Conservation (phyloP, 2,113 vertebrate species). For the Perccottus glenii region DNA sequence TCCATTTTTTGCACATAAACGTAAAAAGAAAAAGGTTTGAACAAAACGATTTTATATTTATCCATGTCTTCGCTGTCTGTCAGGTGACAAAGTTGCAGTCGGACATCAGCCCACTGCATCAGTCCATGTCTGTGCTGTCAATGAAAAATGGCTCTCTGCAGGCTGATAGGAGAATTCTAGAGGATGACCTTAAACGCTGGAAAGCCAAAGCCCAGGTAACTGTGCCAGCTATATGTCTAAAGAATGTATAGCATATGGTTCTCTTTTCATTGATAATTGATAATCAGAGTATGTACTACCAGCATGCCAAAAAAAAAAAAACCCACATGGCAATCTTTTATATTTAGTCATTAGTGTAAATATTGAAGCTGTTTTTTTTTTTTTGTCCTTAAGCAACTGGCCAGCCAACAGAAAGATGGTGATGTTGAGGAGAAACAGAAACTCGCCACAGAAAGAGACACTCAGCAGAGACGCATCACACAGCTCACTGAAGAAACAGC, state of each 20-base stretch:
- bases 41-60: neutral
- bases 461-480: constrained; percentile 87
- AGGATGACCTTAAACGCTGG: constrained; percentile 94
- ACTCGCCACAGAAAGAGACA: constrained; percentile 86
- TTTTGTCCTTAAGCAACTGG: constrained; percentile 81
- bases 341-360: neutral
- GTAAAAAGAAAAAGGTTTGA: no score
- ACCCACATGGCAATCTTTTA: neutral
- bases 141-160: constrained; percentile 94
- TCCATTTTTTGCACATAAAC: neutral
- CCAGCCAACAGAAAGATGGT: constrained; percentile 92
- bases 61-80: neutral
- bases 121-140: constrained; percentile 88
- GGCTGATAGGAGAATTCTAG: constrained; percentile 93
- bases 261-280: no score
- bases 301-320: no score
- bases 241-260: neutral
- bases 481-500: constrained; percentile 90
- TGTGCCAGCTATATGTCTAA: neutral
- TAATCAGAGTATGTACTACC: no score
- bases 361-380: neutral
- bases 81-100: constrained; percentile 91
- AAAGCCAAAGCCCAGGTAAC: constrained; percentile 89
- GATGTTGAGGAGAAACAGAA: constrained; percentile 93
- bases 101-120: constrained; percentile 91